Evolutionary conservation across 2,113 vertebrate species (phyloP).

Genomic region (Ciconia stormi): DNA sequence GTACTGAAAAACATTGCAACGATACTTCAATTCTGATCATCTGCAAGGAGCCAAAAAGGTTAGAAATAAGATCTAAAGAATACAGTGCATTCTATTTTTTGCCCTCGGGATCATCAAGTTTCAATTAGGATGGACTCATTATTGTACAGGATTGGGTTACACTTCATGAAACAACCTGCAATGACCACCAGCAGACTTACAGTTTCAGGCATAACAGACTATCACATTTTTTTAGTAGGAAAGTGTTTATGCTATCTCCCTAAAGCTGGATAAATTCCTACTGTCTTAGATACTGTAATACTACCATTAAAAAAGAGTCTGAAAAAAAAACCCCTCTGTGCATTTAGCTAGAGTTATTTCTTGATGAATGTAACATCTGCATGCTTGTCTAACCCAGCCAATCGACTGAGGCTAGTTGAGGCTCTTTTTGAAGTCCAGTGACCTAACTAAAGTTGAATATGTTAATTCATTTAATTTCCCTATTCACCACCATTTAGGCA

Average conservation of each 20-base stretch:
- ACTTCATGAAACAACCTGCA: neutral
- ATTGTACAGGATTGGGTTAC: neutral
- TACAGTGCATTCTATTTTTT: neutral
- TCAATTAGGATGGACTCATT: neutral
- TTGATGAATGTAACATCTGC: neutral
- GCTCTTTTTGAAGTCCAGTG: neutral
- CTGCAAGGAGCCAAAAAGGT: neutral
- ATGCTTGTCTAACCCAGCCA: neutral
- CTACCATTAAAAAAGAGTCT: neutral
- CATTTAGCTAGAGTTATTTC: neutral
- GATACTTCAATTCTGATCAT: neutral
- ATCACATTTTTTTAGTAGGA: neutral
- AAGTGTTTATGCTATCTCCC: neutral
- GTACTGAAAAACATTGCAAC: neutral
- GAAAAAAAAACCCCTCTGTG: neutral
- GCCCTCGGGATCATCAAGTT: neutral
- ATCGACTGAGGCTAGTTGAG: neutral
- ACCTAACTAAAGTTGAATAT: neutral
- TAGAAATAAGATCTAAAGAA: neutral
- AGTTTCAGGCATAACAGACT: neutral
- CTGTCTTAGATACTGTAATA: neutral
- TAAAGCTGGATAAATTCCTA: neutral
- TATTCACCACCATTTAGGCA: neutral
- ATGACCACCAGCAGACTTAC: neutral
- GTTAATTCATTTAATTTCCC: neutral